phyloP scores from a whole-genome alignment of 2,113 vertebrate genomes.

The Grammomys dolichurus region DNA sequence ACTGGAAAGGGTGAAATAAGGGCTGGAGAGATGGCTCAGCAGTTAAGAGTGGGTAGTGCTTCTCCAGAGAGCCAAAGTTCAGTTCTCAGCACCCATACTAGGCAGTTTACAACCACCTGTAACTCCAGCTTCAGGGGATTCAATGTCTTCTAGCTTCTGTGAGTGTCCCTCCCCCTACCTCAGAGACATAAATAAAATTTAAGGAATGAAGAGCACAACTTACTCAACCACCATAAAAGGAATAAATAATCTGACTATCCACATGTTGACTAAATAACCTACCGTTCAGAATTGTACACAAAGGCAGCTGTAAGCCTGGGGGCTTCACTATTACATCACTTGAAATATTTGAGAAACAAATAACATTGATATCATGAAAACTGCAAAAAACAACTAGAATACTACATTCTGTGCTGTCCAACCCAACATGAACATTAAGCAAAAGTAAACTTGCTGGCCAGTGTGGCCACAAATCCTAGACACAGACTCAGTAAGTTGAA shows the following conservation, averaged over 20 bases:
- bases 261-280: neutral
- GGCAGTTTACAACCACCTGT: neutral
- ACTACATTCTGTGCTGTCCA: neutral
- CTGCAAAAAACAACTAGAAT: neutral
- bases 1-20: neutral
- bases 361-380: neutral
- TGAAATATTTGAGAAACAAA: constrained; percentile 43
- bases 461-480: neutral
- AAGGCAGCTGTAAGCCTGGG: neutral
- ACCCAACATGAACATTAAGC: neutral
- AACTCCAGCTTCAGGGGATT: too few species aligned
- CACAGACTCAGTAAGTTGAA: neutral
- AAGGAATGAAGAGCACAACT: constrained; percentile 2
- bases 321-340: constrained; percentile 4
- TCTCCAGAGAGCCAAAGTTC: neutral
- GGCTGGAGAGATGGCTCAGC: neutral
- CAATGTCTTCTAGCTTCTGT: neutral
- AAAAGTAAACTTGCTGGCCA: neutral
- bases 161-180: neutral
- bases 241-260: neutral
- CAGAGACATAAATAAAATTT: neutral
- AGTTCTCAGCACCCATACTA: too few species aligned
- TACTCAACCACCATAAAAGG: neutral
- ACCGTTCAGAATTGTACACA: neutral
- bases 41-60: neutral